phyloP scores from a whole-genome alignment of 64 coral and sea anemone genomes.

The Stichodactyla helianthus region DNA sequence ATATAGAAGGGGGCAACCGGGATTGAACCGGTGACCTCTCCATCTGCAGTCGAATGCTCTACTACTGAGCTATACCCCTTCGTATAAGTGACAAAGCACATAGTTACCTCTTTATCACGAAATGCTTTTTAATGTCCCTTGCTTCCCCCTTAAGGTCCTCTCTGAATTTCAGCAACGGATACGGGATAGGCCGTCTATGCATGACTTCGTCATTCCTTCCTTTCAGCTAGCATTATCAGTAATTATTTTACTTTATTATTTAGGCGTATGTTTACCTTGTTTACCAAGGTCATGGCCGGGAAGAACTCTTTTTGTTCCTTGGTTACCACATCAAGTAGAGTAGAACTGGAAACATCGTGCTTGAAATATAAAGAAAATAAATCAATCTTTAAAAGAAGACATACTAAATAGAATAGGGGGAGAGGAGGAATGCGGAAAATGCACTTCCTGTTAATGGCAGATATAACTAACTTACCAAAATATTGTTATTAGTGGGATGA shows the following conservation, averaged over 20 bases:
- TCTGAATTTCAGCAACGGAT: too few species aligned
- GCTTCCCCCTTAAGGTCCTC: too few species aligned
- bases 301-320: conserved; percentile 16
- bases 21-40: conserved; percentile 35
- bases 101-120: too few species aligned
- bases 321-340: conserved; percentile 10
- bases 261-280: conserved; percentile 19
- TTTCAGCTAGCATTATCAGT: background rate
- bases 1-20: background rate
- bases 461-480: conserved; percentile 31
- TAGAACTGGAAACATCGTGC: conserved; percentile 21
- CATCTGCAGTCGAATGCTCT: conserved; percentile 75
- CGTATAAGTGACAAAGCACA: too few species aligned
- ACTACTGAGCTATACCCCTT: conserved; percentile 35
- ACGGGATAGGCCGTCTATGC: too few species aligned
- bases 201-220: conserved; percentile 17
- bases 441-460: too few species aligned
- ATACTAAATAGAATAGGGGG: too few species aligned
- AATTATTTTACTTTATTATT: background rate
- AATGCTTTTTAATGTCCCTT: too few species aligned
- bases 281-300: conserved; percentile 15
- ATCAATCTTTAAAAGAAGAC: too few species aligned
- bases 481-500: background rate
- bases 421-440: too few species aligned
- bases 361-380: conserved; percentile 8